phyloP scores from a whole-genome alignment of 2,888 invertebrate genomes.

The Pandemis corylana region DNA sequence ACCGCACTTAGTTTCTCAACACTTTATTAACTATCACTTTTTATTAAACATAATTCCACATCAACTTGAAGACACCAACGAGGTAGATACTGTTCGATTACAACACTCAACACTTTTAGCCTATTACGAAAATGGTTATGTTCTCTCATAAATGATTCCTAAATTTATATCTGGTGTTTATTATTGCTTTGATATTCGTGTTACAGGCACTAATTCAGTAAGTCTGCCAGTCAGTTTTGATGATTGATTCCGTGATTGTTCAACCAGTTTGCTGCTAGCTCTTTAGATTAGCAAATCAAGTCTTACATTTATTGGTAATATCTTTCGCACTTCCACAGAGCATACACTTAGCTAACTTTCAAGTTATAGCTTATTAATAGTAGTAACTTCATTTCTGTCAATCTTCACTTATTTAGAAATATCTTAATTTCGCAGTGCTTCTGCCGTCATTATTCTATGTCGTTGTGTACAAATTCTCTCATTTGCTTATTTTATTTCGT shows the following conservation, averaged over 20 bases:
- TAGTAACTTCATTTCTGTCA: background rate
- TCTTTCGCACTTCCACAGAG: background rate
- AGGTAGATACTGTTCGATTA: slow-evolving; percentile 39
- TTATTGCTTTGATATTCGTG: slow-evolving; percentile 27
- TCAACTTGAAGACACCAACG: slow-evolving; percentile 34
- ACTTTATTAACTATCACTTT: slow-evolving; percentile 29
- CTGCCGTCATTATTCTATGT: background rate
- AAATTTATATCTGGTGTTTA: slow-evolving; percentile 17
- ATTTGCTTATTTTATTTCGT: background rate
- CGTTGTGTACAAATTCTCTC: slow-evolving; percentile 1
- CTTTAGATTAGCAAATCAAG: background rate
- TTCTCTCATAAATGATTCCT: slow-evolving; percentile 13
- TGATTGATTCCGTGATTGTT: background rate
- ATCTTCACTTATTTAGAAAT: background rate
- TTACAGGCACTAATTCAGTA: slow-evolving; percentile 14
- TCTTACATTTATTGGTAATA: background rate
- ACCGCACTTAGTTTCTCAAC: background rate
- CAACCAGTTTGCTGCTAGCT: background rate
- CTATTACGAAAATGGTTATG: slow-evolving; percentile 14
- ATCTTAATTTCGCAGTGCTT: background rate
- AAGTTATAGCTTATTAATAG: background rate
- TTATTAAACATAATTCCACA: slow-evolving; percentile 25
- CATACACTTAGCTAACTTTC: background rate
- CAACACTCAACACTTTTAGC: slow-evolving; percentile 30
- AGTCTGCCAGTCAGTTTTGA: background rate